Evolutionary conservation across 2,113 vertebrate species (phyloP), one percentile per base, ranked within the genome.

Genomic region (Lagopus leucura): DNA sequence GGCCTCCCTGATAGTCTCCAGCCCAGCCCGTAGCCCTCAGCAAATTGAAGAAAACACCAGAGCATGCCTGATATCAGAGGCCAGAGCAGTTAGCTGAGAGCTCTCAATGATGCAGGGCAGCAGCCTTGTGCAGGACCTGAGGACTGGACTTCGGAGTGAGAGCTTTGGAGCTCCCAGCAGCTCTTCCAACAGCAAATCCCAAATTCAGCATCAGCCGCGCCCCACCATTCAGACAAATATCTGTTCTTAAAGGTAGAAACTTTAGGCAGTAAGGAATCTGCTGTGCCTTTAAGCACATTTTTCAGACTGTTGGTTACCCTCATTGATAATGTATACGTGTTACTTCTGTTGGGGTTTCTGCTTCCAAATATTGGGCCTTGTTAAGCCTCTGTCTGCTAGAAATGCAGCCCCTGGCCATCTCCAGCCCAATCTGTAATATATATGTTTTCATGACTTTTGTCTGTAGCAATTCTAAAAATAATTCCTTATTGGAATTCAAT

Each of bases 401-500:
- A 87, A 47, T 70, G 42, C 22, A 79, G 69, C 82, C 87, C 86
- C 84, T 32, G 89, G 45, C 25, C 74, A 87, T 75, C 45, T 78
- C 66, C 88, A 47, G 63, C 73, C 73, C 67, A 75, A 72, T 90
- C 73, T 78, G 63, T 83, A 86, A 89, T 65, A 86, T 83, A 88
- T 81, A 61, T 74, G 30, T 94, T 95, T 92, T 83, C 2, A 13
- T 83, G 89, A 85, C 82, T 95, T 92, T 91, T 93, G 65, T 92
- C 89, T 95, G 82, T 86, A 83, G 73, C 0, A 2, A 71, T 93
- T 88, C 93, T 96, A 95, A 94, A 96, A 95, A 96, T 83, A 96
- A 82, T 81, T 91, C 83, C 76, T 90, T 88, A 86, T 52, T 93
- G 95, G 90, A 92, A 88, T 83, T 83, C 79, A 86, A 48, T 91